Evolutionary conservation across 2,113 vertebrate genomes (phyloP).

Genomic region (Trichomycterus rosablanca): DNA sequence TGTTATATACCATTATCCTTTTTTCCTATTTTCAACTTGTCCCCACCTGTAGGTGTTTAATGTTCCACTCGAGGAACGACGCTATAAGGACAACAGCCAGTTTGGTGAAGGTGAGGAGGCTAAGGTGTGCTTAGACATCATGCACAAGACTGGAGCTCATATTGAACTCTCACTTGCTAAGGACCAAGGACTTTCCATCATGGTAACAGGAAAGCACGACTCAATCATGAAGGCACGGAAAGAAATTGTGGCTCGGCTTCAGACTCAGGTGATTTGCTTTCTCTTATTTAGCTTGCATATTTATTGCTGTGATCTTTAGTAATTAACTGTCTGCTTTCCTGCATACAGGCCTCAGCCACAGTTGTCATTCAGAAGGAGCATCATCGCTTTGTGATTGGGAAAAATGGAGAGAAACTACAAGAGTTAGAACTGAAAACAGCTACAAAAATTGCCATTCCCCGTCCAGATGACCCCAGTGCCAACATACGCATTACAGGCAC

Average conservation of each 20-base stretch:
- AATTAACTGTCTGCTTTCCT: background rate
- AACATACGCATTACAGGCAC: constrained; percentile 71
- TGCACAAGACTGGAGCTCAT: constrained; percentile 74
- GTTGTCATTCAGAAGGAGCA: constrained; percentile 74
- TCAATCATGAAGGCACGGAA: constrained; percentile 77
- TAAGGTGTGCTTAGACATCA: constrained; percentile 76
- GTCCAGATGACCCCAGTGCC: constrained; percentile 66
- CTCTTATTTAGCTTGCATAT: background rate
- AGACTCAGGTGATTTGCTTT: constrained; percentile 65
- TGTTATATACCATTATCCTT: too few relatives aligned
- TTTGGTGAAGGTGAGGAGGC: constrained; percentile 74
- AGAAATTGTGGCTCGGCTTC: constrained; percentile 72
- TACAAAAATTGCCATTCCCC: constrained; percentile 70
- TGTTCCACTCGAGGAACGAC: constrained; percentile 73
- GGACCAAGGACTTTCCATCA: constrained; percentile 77
- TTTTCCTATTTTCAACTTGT: too few relatives aligned
- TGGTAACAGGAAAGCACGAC: constrained; percentile 75
- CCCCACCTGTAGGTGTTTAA: constrained; percentile 65
- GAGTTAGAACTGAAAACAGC: constrained; percentile 73
- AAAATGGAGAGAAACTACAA: constrained; percentile 73
- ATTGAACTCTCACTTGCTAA: constrained; percentile 76
- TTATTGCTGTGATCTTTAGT: too few relatives aligned
- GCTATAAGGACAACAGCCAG: constrained; percentile 78
- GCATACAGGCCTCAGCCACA: constrained; percentile 51
- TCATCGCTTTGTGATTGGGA: constrained; percentile 70